Conservation (phyloP, 1,140 invertebrate species). For the Metopolophium dirhodum region DNA sequence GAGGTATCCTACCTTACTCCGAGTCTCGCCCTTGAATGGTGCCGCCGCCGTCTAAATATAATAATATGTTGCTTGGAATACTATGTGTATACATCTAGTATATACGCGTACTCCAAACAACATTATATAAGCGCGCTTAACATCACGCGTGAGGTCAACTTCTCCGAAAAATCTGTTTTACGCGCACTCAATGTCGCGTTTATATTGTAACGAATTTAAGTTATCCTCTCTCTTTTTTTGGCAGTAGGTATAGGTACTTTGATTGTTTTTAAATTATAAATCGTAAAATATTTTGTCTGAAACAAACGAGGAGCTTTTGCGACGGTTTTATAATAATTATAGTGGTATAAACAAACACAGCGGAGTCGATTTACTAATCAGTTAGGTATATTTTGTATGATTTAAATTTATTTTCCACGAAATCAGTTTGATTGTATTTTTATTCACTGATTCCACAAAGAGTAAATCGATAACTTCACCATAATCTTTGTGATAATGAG, state of each 20-base stretch:
- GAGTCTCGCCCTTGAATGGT: slow-evolving; percentile 18
- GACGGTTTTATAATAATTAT: too few relatives aligned
- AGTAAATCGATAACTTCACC: too few relatives aligned
- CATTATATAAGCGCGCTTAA: background rate
- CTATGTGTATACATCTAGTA: background rate
- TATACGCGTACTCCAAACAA: background rate
- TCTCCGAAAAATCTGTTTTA: slow-evolving; percentile 30
- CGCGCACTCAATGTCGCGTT: slow-evolving; percentile 23
- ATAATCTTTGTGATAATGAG: too few relatives aligned
- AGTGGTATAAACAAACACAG: too few relatives aligned
- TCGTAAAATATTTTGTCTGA: background rate
- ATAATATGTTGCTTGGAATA: background rate
- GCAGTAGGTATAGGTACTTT: background rate
- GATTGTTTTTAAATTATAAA: background rate
- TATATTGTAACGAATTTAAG: background rate
- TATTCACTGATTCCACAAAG: too few relatives aligned
- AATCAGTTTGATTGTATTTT: background rate
- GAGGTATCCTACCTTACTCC: background rate
- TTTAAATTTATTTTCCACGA: background rate
- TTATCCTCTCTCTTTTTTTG: slow-evolving; percentile 24
- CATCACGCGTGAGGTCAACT: slow-evolving; percentile 36
- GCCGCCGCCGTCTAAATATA: background rate
- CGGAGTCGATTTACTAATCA: too few relatives aligned
- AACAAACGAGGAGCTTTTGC: background rate
- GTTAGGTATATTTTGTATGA: too few relatives aligned